phyloP scores from a whole-genome alignment of 2,888 invertebrate species.

The Eristalinus sepulchralis region DNA sequence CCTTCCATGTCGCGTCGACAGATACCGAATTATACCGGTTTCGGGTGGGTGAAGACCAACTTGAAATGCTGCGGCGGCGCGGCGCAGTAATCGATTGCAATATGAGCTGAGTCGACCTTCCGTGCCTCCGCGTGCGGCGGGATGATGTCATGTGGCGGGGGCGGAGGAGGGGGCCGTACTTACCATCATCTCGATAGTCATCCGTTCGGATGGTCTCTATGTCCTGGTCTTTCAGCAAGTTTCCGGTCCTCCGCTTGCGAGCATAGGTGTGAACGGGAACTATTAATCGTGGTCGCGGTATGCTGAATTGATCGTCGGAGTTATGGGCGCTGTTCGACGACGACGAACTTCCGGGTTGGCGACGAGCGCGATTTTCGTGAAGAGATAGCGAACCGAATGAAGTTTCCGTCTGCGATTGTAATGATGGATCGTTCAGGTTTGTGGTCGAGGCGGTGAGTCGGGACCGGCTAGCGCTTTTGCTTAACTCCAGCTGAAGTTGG shows the following conservation, averaged over 20 bases:
- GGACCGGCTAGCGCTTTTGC: conserved; percentile 41
- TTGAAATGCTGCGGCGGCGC: conserved; percentile 41
- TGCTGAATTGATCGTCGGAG: conserved; percentile 87
- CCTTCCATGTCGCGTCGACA: neutral
- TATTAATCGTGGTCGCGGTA: conserved; percentile 92
- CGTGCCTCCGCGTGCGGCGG: conserved; percentile 8
- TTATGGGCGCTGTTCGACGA: conserved; percentile 74
- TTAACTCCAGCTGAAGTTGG: conserved; percentile 57
- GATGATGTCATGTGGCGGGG: conserved; percentile 56
- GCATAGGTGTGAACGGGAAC: conserved; percentile 95
- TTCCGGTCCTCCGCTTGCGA: conserved; percentile 90
- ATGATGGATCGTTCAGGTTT: conserved; percentile 66
- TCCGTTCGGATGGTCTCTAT: conserved; percentile 71
- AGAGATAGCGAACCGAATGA: conserved; percentile 57
- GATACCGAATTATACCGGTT: conserved; percentile 53
- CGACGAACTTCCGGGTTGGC: conserved; percentile 74
- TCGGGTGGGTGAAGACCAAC: conserved; percentile 26
- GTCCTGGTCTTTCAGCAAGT: conserved; percentile 82
- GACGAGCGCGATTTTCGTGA: conserved; percentile 66
- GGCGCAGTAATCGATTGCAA: conserved; percentile 33
- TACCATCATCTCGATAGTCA: conserved; percentile 56
- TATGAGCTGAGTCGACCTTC: conserved; percentile 41
- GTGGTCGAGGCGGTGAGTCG: conserved; percentile 66
- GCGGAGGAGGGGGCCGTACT: conserved; percentile 34
- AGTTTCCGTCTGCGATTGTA: conserved; percentile 53